Percentiles rank a stretch among this genome's conserved stretches.
These are phyloP conservation scores for Glossophaga mutica DNA, from an alignment of 2,797 vertebrate genomes.

Conservation along the genomic window DNA sequence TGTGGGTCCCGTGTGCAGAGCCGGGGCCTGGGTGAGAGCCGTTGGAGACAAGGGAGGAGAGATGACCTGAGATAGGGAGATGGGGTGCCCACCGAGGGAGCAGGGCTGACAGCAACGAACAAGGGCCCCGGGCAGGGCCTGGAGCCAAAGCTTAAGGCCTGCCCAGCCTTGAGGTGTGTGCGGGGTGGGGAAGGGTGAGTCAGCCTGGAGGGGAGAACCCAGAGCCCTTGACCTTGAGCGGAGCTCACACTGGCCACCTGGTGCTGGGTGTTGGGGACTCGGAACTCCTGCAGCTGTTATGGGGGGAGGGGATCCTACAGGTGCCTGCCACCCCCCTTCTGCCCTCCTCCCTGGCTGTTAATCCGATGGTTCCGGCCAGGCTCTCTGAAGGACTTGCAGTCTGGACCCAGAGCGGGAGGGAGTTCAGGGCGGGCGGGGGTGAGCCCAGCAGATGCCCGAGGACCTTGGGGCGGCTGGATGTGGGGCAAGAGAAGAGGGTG, in stretches of 20 bases:
- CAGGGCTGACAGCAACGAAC: neutral
- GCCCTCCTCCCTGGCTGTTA: conserved; percentile 26
- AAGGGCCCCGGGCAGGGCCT: neutral
- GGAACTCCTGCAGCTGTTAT: conserved; percentile 64
- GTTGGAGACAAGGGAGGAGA: neutral
- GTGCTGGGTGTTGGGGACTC: conserved; percentile 19
- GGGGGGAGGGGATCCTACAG: conserved; percentile 36
- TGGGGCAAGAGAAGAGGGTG: neutral
- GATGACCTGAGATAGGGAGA: neutral
- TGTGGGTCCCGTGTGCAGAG: conserved; percentile 34
- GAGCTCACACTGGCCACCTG: conserved; percentile 8
- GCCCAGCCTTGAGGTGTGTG: neutral
- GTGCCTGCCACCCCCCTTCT: neutral
- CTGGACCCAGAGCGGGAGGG: neutral
- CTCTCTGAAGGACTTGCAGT: conserved; percentile 42
- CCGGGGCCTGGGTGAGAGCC: neutral
- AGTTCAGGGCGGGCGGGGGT: neutral
- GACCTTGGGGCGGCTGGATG: neutral
- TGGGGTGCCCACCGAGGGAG: neutral
- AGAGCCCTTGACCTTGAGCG: conserved; percentile 50
- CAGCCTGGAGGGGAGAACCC: neutral
- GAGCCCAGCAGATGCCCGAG: neutral
- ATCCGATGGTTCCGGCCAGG: conserved; percentile 64
- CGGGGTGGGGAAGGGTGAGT: neutral
- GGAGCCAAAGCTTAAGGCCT: neutral